phyloP scores from a whole-genome alignment of 2,888 invertebrate species.

The Julus scanicus region DNA sequence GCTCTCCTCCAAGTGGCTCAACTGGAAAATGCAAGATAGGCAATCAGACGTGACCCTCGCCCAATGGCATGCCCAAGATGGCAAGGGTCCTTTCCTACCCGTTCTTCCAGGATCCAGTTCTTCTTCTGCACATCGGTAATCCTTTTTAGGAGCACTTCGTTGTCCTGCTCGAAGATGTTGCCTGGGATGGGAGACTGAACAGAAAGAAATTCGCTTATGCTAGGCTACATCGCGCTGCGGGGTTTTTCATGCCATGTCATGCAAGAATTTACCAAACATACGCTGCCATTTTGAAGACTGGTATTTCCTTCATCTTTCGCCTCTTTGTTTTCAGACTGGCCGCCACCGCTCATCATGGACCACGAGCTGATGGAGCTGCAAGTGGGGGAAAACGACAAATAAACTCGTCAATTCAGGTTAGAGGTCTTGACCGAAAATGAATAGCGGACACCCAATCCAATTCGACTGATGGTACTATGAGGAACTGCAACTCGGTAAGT shows the following conservation, averaged over 20 bases:
- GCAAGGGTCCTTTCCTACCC: constrained; percentile 62
- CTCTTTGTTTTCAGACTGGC: constrained; percentile 56
- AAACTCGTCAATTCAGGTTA: too few relatives aligned
- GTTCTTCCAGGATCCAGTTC: constrained; percentile 69
- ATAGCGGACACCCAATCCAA: too few relatives aligned
- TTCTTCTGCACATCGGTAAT: constrained; percentile 67
- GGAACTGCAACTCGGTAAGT: too few relatives aligned
- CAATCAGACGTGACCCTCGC: not conserved
- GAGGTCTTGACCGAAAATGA: too few relatives aligned
- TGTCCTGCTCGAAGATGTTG: constrained; percentile 65
- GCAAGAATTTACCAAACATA: not conserved
- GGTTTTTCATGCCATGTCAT: too few relatives aligned
- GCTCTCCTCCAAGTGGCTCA: constrained; percentile 67
- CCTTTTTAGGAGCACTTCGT: constrained; percentile 66
- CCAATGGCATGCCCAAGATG: too few relatives aligned
- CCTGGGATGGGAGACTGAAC: constrained; percentile 60
- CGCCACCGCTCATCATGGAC: constrained; percentile 61
- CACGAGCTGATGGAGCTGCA: constrained; percentile 61
- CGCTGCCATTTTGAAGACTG: constrained; percentile 55
- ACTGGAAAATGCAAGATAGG: constrained; percentile 49
- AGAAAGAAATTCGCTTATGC: constrained; percentile 14
- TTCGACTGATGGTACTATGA: too few relatives aligned
- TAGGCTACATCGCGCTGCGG: too few relatives aligned
- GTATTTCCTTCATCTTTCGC: constrained; percentile 49
- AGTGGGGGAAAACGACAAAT: not conserved